Evolutionary conservation across 2,888 invertebrate genomes (phyloP).

Genomic region (Latheticus oryzae): DNA sequence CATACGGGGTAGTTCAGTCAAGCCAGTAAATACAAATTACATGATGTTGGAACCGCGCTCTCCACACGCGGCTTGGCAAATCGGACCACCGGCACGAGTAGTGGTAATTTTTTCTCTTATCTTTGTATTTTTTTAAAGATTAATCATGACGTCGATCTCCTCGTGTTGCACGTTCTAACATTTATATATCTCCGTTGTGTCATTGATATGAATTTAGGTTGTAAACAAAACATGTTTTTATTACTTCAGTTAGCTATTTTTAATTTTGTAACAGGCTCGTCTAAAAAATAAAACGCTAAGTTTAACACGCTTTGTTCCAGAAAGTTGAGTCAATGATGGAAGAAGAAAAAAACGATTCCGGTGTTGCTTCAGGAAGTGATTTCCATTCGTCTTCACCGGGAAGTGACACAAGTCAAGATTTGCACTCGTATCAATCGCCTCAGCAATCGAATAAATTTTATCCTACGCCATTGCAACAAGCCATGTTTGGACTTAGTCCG

Average conservation of each 20-base stretch:
- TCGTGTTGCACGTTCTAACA: conserved; percentile 16
- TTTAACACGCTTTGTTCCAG: conserved; percentile 62
- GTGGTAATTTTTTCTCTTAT: conserved; percentile 52
- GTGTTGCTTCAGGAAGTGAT: conserved; percentile 72
- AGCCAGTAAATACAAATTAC: conserved; percentile 2
- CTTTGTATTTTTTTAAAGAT: no score
- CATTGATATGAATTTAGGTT: conserved; percentile 39
- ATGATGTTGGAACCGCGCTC: conserved; percentile 18
- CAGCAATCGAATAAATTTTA: conserved; percentile 55
- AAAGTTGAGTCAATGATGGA: conserved; percentile 70
- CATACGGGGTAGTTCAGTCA: conserved; percentile 52
- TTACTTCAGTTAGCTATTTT: conserved; percentile 50
- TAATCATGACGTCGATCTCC: neutral
- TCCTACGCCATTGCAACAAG: conserved; percentile 43
- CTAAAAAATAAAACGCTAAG: conserved; percentile 10
- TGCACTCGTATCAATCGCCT: conserved; percentile 32
- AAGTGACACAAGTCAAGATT: conserved; percentile 63
- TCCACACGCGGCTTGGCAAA: conserved; percentile 53
- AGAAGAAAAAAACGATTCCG: conserved; percentile 69
- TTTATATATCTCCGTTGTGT: conserved; percentile 35
- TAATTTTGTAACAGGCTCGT: conserved; percentile 41
- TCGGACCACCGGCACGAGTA: conserved; percentile 48
- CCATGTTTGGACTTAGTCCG: conserved; percentile 28
- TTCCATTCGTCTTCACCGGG: conserved; percentile 72
- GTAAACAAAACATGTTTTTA: conserved; percentile 52